phyloP scores from a whole-genome alignment of 2,113 vertebrate species.

The Epinephelus lanceolatus region DNA sequence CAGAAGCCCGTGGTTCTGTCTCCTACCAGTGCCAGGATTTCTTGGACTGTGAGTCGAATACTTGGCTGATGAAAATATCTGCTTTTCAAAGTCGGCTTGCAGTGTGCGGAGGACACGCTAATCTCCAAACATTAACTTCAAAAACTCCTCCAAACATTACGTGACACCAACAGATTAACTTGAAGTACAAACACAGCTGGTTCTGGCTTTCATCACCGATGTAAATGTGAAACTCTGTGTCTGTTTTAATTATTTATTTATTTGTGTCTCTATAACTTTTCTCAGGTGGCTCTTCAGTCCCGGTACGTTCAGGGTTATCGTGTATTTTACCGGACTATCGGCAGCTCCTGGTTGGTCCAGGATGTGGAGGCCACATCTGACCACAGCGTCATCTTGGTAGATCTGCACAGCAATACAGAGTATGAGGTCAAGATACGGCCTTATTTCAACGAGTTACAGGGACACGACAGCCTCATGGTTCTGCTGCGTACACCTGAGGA shows the following conservation, averaged over 20 bases:
- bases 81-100: slow-evolving; percentile 42
- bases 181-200: slow-evolving; percentile 11
- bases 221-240: slow-evolving; percentile 7
- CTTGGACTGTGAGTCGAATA: slow-evolving; percentile 91
- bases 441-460: slow-evolving; percentile 91
- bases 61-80: slow-evolving; percentile 28
- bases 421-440: slow-evolving; percentile 94
- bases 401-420: slow-evolving; percentile 86
- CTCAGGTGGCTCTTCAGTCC: slow-evolving; percentile 88
- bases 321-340: slow-evolving; percentile 88
- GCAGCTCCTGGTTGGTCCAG: slow-evolving; percentile 88
- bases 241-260: slow-evolving; percentile 1
- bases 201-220: slow-evolving; percentile 12
- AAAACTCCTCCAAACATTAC: slow-evolving; percentile 25
- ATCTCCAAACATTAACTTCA: slow-evolving; percentile 52
- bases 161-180: slow-evolving; percentile 33
- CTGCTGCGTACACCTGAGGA: slow-evolving; percentile 88
- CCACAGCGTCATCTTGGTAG: slow-evolving; percentile 83
- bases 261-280: slow-evolving; percentile 5
- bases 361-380: slow-evolving; percentile 83
- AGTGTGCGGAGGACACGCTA: slow-evolving; percentile 42
- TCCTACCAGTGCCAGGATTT: slow-evolving; percentile 92
- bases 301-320: slow-evolving; percentile 91
- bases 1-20: slow-evolving; percentile 92
- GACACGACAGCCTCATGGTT: slow-evolving; percentile 89